Conservation (phyloP, 2,888 invertebrate genomes). For the Ctena decussata region DNA sequence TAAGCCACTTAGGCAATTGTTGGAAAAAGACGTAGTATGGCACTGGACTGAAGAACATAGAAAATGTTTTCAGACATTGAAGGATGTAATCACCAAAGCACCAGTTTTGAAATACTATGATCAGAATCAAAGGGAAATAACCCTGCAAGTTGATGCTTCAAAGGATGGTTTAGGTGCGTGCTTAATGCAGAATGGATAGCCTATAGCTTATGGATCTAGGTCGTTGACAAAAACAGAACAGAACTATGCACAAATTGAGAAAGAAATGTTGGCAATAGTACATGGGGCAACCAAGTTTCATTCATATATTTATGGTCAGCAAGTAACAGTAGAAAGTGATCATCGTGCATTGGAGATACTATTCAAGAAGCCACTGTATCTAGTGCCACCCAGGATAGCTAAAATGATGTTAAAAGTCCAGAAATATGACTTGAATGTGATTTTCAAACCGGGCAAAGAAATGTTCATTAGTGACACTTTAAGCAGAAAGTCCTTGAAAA, state of each 20-base stretch:
- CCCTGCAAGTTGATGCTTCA: constrained; percentile 22
- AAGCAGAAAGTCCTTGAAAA: constrained; percentile 40
- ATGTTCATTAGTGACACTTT: constrained; percentile 61
- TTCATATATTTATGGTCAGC: constrained; percentile 61
- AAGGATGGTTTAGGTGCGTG: constrained; percentile 62
- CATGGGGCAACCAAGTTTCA: constrained; percentile 61
- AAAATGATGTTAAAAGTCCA: constrained; percentile 66
- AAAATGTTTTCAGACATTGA: constrained; percentile 25
- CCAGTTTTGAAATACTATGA: constrained; percentile 44
- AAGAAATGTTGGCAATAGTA: constrained; percentile 66
- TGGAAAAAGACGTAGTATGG: constrained; percentile 36
- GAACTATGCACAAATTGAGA: constrained; percentile 72
- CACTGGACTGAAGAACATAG: constrained; percentile 35
- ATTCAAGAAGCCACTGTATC: constrained; percentile 56
- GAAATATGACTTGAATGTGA: constrained; percentile 49
- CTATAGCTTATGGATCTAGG: constrained; percentile 61
- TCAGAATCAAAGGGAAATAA: constrained; percentile 19
- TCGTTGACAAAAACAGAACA: constrained; percentile 60
- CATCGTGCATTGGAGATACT: constrained; percentile 68
- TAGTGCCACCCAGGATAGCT: constrained; percentile 54
- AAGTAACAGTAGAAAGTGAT: constrained; percentile 50
- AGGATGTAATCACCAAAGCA: constrained; percentile 19
- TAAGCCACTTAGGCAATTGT: constrained; percentile 28
- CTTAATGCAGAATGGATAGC: constrained; percentile 60
- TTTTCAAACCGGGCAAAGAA: constrained; percentile 55